Conservation (phyloP, 2,888 invertebrate species). For the Tetramorium bicarinatum region DNA sequence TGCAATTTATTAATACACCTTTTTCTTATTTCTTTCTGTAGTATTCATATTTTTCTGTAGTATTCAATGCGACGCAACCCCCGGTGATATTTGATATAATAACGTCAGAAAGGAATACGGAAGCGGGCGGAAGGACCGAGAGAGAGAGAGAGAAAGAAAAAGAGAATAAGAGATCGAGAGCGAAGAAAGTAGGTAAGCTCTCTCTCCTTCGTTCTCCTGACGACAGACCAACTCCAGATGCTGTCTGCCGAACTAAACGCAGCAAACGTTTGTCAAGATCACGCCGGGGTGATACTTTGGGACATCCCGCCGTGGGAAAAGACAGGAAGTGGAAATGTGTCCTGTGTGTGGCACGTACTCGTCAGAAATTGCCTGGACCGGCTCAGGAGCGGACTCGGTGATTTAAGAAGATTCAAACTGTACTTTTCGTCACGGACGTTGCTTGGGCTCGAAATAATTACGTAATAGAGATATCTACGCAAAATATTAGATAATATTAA, state of each 20-base stretch:
- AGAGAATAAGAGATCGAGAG: neutral
- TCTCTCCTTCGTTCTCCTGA: neutral
- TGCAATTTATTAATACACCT: neutral
- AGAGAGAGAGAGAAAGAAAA: neutral
- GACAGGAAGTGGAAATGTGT: conserved; percentile 17
- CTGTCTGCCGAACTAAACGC: conserved; percentile 9
- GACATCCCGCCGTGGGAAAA: conserved; percentile 19
- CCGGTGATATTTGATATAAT: neutral
- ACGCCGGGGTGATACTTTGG: conserved; percentile 8
- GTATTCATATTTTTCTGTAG: neutral
- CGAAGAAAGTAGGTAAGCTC: neutral
- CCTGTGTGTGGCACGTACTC: neutral
- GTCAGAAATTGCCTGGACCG: neutral
- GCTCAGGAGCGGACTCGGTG: neutral
- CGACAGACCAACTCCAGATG: conserved; percentile 45
- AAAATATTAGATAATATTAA: neutral
- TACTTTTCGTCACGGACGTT: neutral
- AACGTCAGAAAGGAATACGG: neutral
- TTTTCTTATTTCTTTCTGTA: neutral
- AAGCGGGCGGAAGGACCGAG: neutral
- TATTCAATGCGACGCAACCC: neutral
- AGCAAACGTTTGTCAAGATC: conserved; percentile 26
- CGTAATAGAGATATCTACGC: neutral
- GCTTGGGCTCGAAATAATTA: neutral
- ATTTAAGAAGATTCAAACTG: neutral